Percentiles rank a stretch among this genome's conserved stretches.
phyloP scores from a whole-genome alignment of 2,888 invertebrate species.

The Adelognathus sp. region DNA sequence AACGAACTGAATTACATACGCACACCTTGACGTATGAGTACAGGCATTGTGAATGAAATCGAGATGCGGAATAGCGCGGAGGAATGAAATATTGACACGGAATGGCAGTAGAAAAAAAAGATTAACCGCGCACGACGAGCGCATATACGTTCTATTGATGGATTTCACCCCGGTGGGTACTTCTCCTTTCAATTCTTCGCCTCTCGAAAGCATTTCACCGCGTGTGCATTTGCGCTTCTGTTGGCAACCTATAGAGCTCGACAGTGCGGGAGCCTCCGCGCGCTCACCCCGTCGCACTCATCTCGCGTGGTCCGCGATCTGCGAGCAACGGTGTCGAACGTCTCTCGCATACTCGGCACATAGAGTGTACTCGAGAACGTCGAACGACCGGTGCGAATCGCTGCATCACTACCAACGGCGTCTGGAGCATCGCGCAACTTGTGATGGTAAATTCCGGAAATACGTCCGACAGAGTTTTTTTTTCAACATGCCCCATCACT shows the following conservation, averaged over 20 bases:
- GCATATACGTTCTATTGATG: slow-evolving; percentile 28
- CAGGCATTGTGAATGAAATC: slow-evolving; percentile 1
- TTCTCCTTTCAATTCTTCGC: slow-evolving; percentile 48
- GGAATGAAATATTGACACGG: neutral
- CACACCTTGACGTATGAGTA: neutral
- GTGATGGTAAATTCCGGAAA: slow-evolving; percentile 22
- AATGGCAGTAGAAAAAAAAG: neutral
- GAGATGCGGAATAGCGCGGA: neutral
- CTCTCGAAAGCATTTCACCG: slow-evolving; percentile 49
- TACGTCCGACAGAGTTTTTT: slow-evolving; percentile 20
- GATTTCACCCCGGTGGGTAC: slow-evolving; percentile 12
- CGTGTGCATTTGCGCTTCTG: slow-evolving; percentile 5
- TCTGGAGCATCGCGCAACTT: slow-evolving; percentile 17
- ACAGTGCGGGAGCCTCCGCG: neutral
- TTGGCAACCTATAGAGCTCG: slow-evolving; percentile 24
- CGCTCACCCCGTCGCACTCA: slow-evolving; percentile 22
- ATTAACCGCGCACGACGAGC: slow-evolving; percentile 18
- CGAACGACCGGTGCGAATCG: slow-evolving; percentile 26
- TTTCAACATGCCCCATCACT: slow-evolving; percentile 7
- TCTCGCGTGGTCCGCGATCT: slow-evolving; percentile 38
- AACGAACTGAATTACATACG: neutral
- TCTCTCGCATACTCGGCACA: slow-evolving; percentile 24
- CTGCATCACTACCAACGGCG: neutral
- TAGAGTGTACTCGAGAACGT: slow-evolving; percentile 43
- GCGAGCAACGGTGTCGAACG: slow-evolving; percentile 13